phyloP scores from a whole-genome alignment of 2,113 vertebrate genomes.

The Nestor notabilis region DNA sequence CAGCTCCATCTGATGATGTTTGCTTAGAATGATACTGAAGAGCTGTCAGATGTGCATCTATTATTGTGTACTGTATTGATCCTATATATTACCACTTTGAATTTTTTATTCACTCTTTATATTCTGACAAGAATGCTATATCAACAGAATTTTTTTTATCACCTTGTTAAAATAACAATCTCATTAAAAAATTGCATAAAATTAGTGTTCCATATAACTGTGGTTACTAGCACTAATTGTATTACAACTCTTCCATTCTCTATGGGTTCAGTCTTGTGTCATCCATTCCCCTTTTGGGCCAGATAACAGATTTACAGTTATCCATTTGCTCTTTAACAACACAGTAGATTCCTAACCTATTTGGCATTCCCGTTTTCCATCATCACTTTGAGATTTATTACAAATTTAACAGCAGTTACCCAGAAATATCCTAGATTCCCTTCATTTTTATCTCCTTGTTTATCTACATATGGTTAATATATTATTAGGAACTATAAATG shows the following conservation, averaged over 20 bases:
- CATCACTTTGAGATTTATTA: conserved; percentile 34
- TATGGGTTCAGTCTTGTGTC: neutral
- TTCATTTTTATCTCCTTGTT: conserved; percentile 43
- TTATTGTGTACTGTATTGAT: neutral
- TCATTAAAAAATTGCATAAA: neutral
- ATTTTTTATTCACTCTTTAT: neutral
- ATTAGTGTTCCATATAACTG: neutral
- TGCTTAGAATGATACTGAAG: neutral
- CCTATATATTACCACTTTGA: neutral
- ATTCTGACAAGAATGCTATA: neutral
- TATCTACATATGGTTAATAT: neutral
- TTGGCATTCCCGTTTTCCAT: conserved; percentile 48
- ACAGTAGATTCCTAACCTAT: neutral
- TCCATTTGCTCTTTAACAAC: conserved; percentile 1
- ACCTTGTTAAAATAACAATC: neutral
- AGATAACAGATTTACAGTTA: conserved; percentile 56
- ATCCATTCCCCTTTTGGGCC: conserved; percentile 8
- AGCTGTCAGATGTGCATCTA: neutral
- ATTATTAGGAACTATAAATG: neutral
- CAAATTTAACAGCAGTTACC: conserved; percentile 29
- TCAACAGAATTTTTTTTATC: neutral
- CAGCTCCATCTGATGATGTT: neutral
- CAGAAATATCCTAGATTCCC: conserved; percentile 19
- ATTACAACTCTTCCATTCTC: neutral
- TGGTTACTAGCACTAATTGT: neutral